Base-by-base conservation (phyloP, 1,140 invertebrate genomes). In the Potamilus streckersoni region DNA sequence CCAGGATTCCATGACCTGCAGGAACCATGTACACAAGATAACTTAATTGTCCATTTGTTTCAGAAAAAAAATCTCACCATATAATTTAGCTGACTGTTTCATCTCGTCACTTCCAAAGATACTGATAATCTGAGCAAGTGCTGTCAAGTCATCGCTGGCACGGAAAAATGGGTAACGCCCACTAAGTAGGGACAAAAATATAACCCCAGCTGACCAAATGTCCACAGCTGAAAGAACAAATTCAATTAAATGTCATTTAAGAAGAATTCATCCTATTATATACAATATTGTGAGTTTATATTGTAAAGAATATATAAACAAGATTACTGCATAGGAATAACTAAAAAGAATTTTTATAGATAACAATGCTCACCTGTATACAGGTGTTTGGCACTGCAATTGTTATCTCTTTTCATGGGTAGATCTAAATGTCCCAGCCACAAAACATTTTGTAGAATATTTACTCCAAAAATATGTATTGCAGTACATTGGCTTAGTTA, bases 181-280 rank as follows among this genome's bases (percentile, higher is more conserved):
- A 82, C 93, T 94, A 13, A 97, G 90, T 74, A 96, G 93, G 69
- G 93, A 94, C 4, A 96, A 87, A 82, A 97, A 93, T 74, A 97
- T 96, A 8, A 97, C 94, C 59, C 96, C 96, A 61, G 93, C 93
- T 58, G 96, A 95, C 96, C 96, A 97, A 71, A 96, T 92, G 90
- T 98, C 96, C 76, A 98, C 94, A 79, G 94, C 95, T 92, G 90
- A 58, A 89, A 86, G 71, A 74, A 59, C 57, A 68, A 71, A 64
- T n/a, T 57, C 5, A 8, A 17, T 19, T 19, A 58, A 57, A 70
- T 70, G 20, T 23, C 55, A 38, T 49, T n/a, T 66, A 23, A n/a
- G 8, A 49, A 49, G 64, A 17, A n/a, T 61, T 4, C 17, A 61
- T 61, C 6, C 60, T n/a, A 6, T 61, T 61, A n/a, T 23, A 19